Evolutionary conservation across 2,888 invertebrate genomes (phyloP), one percentile per base, ranked within the genome.

Genomic region (Dusona sp.): DNA sequence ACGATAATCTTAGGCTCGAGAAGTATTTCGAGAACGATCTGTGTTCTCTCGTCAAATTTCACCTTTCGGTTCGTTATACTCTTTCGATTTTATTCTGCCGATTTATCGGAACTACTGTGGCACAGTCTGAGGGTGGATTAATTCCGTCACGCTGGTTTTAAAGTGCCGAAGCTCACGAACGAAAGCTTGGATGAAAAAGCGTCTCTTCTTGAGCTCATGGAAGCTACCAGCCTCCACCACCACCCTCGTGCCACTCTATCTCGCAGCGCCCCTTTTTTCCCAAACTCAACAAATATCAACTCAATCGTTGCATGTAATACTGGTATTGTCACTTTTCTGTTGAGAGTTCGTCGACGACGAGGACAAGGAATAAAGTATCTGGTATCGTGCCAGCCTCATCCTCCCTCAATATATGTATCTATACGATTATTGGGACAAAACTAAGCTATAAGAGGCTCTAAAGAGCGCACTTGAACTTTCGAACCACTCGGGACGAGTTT

Each of bases 301-400:
- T 90, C 88, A 88, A 80, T 89, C 90, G 87, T 90, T 90, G 78
- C 90, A 90, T 90, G 90, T 90, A 87, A 90, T 83, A 73, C 25
- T 51, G 64, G 80, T 86, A 80, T 80, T 87, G 79, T 81, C 54
- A 68, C 81, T 79, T 64, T 80, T 84, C 42, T 79, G 88, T 73
- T 81, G 73, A 85, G 73, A 72, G 65, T 80, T 80, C 61, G 70
- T 79, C 57, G 42, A 57, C 75, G 51, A 54, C 79, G 84, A 82
- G 42, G 64, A 82, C 81, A 61, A 80, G 19, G 42, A 68, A 19
- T 57, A 25, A 36, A 64, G 86, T 85, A 79, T 85, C 88, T 89
- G 90, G 90, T 88, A 79, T 54, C 67, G 73, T 79, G 89, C 89
- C 90, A 90, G 73, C 87, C 67, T 89, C 88, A 88, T 90, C 83